Base-by-base conservation (phyloP, 2,797 vertebrate species). In the Poeciliopsis presidionis region DNA sequence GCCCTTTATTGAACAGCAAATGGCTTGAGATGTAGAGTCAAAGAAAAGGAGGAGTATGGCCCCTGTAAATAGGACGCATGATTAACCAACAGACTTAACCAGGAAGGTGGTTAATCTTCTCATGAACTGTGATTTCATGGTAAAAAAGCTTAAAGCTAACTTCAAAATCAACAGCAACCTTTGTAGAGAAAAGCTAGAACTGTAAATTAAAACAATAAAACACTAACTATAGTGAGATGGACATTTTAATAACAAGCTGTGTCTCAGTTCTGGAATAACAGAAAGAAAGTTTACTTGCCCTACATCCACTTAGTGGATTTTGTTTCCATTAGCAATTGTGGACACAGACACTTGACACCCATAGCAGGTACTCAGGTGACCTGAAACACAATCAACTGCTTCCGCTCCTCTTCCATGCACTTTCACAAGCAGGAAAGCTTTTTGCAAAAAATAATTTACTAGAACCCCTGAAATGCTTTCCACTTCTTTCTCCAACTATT, bases 291-390 rank as follows among this genome's bases (percentile, higher is more conserved):
- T 86, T 39, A 53, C 28, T 39, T 11, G 53, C 79, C 73, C 61
- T 47, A 53, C 2, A 30, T 70, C 47, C 78, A 65, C 74, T 3
- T 43, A 65, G 72, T 25, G 71, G 70, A 69, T 81, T 9, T 1
- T 71, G 75, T 89, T 89, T 81, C 88, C 77, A 79, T 71, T 69
- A 39, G 51, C 57, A 69, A 75, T 76, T 46, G 22, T 47, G 73
- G 49, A 84, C 59, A 75, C 0, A 16, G 81, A 89, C 76, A 89
- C 49, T 73, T 22, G 67, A 91, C 65, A 87, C 65, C 4, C 61
- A 47, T 74, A 53, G 9, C 0, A 55, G 41, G 69, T 33, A 51
- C 73, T 76, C 51, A 53, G 73, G 67, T 84, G 77, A 74, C 75
- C 80, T 75, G 78, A 88, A 86, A 84, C 51, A 61, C 59, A 67